Percentiles rank a stretch among this genome's conserved stretches.
Conservation (phyloP, 1,140 invertebrate species). For the Cylas formicarius region DNA sequence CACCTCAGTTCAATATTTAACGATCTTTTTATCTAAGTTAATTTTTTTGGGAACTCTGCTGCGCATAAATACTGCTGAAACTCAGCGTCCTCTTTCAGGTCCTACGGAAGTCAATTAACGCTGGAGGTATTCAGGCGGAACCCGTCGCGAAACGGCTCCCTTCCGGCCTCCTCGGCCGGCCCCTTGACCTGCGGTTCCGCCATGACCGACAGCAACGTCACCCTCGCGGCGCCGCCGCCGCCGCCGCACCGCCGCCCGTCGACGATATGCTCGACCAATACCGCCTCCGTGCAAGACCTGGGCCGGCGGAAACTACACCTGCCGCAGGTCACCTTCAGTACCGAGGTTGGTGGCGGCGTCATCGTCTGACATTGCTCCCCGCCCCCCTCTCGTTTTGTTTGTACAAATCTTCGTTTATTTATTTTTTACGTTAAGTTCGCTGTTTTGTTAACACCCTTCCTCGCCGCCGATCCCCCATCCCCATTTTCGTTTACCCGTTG, state of each 20-base stretch:
- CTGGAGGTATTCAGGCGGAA: slow-evolving; percentile 70
- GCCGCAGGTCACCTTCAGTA: slow-evolving; percentile 74
- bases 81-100: slow-evolving; percentile 48
- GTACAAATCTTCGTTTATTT: too few relatives aligned
- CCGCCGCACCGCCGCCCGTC: slow-evolving; percentile 46
- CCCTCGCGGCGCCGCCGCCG: slow-evolving; percentile 23
- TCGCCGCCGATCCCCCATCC: too few relatives aligned
- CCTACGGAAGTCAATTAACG: slow-evolving; percentile 59
- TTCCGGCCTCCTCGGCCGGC: slow-evolving; percentile 36
- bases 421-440: too few relatives aligned
- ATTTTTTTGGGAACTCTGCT: too few relatives aligned
- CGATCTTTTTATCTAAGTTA: too few relatives aligned
- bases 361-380: slow-evolving; percentile 49
- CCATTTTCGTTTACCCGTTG: too few relatives aligned
- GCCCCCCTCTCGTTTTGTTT: too few relatives aligned
- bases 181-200: slow-evolving; percentile 22
- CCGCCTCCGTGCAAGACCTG: slow-evolving; percentile 47
- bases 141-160: slow-evolving; percentile 42
- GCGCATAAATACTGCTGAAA: too few relatives aligned
- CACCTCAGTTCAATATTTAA: too few relatives aligned
- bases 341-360: slow-evolving; percentile 72
- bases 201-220: slow-evolving; percentile 41
- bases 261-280: slow-evolving; percentile 49
- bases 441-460: too few relatives aligned
- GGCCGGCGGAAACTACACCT: slow-evolving; percentile 57